phyloP scores from a whole-genome alignment of 35 echinoderm and acorn worm species.

The Apostichopus parvimensis region DNA sequence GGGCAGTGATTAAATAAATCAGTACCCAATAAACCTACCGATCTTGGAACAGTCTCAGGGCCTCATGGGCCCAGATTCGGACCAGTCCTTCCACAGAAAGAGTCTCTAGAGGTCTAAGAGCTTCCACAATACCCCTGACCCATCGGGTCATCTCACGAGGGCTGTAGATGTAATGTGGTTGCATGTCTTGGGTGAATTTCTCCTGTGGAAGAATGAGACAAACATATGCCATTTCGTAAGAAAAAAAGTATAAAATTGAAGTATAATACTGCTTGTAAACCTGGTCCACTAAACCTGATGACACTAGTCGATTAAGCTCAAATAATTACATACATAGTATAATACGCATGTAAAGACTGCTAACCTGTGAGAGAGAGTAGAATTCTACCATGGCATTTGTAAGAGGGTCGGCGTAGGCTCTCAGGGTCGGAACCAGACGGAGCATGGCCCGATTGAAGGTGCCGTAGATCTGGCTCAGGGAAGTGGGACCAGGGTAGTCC shows the following conservation, averaged over 20 bases:
- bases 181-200: slow-evolving; percentile 98
- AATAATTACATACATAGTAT: neutral
- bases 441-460: slow-evolving; percentile 89
- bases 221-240: neutral
- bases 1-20: no score
- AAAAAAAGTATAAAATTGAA: neutral
- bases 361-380: slow-evolving; percentile 82
- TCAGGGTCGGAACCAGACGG: slow-evolving; percentile 80
- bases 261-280: neutral
- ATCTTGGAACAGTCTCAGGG: slow-evolving; percentile 97
- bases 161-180: slow-evolving; percentile 99
- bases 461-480: slow-evolving; percentile 95
- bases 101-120: slow-evolving; percentile 90
- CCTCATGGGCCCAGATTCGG: slow-evolving; percentile 99
- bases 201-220: slow-evolving; percentile 48
- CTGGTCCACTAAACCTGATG: neutral
- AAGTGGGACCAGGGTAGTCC: slow-evolving; percentile 88
- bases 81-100: slow-evolving; percentile 95
- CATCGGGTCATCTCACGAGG: slow-evolving; percentile 99
- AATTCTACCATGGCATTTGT: slow-evolving; percentile 98
- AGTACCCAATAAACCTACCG: slow-evolving; percentile 56
- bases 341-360: no score
- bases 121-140: slow-evolving; percentile 98
- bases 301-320: neutral
- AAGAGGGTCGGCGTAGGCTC: slow-evolving; percentile 89